A percentile compares a stretch with the other conserved stretches of the same genome.
These are phyloP conservation scores for Drosophila triauraria DNA, from an alignment of 1,140 invertebrate genomes.

Conservation along the genomic window DNA sequence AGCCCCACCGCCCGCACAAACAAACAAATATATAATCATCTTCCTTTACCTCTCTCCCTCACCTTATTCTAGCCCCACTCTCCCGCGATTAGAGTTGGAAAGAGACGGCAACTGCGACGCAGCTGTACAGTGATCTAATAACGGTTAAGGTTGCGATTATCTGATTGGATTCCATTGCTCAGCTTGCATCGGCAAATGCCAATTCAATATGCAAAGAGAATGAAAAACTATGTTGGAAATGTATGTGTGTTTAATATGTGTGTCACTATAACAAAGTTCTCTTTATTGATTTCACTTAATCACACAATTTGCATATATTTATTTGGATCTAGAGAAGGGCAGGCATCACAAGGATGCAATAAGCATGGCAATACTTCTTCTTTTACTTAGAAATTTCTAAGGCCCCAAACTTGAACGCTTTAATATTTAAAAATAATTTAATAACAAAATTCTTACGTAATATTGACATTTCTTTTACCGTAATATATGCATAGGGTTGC, in stretches of 20 bases:
- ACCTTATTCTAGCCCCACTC: neutral
- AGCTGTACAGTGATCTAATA: slow-evolving; percentile 53
- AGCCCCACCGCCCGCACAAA: slow-evolving; percentile 30
- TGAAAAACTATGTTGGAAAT: slow-evolving; percentile 4
- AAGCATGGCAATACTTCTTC: neutral
- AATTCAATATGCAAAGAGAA: slow-evolving; percentile 17
- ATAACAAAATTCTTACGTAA: too few species aligned
- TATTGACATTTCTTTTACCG: too few species aligned
- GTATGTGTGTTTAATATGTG: neutral
- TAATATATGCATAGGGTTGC: too few species aligned
- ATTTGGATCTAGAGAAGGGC: neutral
- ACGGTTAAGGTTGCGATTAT: slow-evolving; percentile 50
- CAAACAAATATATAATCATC: neutral
- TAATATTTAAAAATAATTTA: too few species aligned
- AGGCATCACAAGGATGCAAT: neutral
- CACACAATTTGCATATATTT: neutral
- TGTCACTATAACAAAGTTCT: neutral
- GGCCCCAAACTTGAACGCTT: too few species aligned
- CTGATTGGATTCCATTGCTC: slow-evolving; percentile 32
- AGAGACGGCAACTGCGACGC: slow-evolving; percentile 22
- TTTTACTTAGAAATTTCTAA: too few species aligned
- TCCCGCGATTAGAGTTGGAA: slow-evolving; percentile 51
- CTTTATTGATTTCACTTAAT: slow-evolving; percentile 1
- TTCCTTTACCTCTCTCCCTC: neutral
- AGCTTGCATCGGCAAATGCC: slow-evolving; percentile 21